Conservation (phyloP, 2,888 invertebrate species). For the Dorcus hopei region DNA sequence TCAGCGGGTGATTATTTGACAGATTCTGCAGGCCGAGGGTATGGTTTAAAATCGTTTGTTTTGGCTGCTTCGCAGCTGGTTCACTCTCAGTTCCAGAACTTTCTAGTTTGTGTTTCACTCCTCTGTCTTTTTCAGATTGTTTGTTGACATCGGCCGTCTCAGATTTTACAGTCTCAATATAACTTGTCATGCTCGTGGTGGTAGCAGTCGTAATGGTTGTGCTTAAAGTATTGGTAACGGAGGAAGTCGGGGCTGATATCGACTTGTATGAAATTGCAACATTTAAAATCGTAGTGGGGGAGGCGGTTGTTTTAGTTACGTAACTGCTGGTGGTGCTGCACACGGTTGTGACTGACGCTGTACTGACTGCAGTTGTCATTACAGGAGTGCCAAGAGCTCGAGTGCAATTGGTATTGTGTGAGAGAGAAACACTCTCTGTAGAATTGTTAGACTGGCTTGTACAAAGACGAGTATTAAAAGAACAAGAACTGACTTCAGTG, state of each 20-base stretch:
- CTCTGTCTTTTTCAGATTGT: background rate
- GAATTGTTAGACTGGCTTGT: background rate
- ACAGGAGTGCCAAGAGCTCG: no score
- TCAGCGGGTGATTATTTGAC: conserved; percentile 43
- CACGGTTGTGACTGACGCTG: no score
- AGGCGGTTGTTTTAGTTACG: no score
- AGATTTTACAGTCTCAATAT: no score
- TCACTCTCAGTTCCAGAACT: conserved; percentile 19
- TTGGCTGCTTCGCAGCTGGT: conserved; percentile 35
- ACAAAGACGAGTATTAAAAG: background rate
- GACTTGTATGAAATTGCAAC: no score
- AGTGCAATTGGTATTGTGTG: no score
- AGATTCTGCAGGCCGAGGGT: conserved; percentile 41
- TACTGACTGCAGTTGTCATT: no score
- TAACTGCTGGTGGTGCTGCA: no score
- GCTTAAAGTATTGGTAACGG: conserved; percentile 6
- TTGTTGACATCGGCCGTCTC: background rate
- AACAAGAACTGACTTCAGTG: background rate
- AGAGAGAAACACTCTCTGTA: no score
- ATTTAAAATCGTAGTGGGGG: no score
- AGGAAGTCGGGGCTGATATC: background rate
- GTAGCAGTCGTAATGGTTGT: conserved; percentile 8
- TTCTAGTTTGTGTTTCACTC: conserved; percentile 16
- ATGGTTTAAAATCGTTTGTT: conserved; percentile 40
- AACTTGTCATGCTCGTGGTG: background rate